Base-by-base conservation (phyloP, 2,888 invertebrate genomes). In the Phortica okadai region DNA sequence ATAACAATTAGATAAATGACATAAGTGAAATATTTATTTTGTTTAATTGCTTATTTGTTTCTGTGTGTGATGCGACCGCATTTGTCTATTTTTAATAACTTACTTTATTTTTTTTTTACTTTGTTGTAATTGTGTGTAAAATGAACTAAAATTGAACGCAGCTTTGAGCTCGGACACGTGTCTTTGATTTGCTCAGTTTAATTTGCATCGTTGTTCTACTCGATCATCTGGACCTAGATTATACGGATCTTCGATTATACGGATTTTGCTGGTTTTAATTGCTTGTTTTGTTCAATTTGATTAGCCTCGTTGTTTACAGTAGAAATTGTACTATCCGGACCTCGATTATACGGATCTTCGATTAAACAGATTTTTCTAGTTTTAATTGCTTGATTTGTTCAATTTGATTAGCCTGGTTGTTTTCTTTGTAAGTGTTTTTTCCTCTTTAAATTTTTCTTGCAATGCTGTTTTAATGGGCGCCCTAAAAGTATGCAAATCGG, bases 31-130 rank as follows among this genome's bases (percentile, higher is more conserved):
- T 72, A 56, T 72, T 72, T 72, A 72, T 72, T 72, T 8, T 33
- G 16, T 72, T 72, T 72, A 72, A 56, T 72, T 72, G 56, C 16
- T 56, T 67, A 67, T 44, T 67, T 67, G 14, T 59, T 14, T 50
- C 10, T 50, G 8, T 50, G 14, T 14, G 50, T 50, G 50, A 50
- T 50, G 50, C 8, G 50, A 7, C 25, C 8, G 25, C 62, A 62
- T 62, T 62, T 62, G 62, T 62, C 67, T 75, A 75, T 69, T 33
- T 33, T 33, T 33, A 33, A 33, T 33, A 33, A 33, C 33, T 33
- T 33, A 33, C 33, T 33, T 33, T 1, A 4, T 33, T 33, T 33
- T 4, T 4, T 33, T 33, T 4, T 33, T 33, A 33, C 1, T 5
- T 33, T 33, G 33, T 33, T 33, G 33, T 33, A 54, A 66, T 64